These are phyloP conservation scores for Idaea straminata DNA, from an alignment of 2,888 invertebrate species.

Conservation along the genomic window DNA sequence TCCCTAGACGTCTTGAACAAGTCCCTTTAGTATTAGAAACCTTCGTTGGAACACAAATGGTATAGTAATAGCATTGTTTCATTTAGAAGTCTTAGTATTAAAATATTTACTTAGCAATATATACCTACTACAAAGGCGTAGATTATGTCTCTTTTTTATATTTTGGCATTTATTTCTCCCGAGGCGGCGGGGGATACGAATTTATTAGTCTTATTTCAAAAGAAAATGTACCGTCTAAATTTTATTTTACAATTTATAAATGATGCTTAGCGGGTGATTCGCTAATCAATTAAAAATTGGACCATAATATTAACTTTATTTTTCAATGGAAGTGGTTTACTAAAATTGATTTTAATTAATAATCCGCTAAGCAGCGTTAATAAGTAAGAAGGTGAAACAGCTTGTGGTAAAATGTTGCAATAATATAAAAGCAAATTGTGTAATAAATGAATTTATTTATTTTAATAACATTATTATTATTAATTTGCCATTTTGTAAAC, in stretches of 20 bases:
- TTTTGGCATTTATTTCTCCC: conserved; percentile 18
- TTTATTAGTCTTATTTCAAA: conserved; percentile 28
- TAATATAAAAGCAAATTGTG: neutral
- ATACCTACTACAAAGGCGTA: conserved; percentile 4
- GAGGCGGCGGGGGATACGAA: conserved; percentile 17
- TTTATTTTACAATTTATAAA: neutral
- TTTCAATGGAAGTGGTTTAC: too few species aligned
- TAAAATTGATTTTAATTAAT: too few species aligned
- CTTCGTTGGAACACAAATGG: neutral
- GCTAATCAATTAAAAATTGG: neutral
- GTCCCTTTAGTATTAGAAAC: too few species aligned
- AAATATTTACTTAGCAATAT: neutral
- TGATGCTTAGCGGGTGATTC: neutral
- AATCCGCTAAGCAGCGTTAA: too few species aligned
- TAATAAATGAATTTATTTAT: neutral
- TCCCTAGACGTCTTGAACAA: too few species aligned
- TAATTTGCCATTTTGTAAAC: neutral
- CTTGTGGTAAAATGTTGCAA: neutral
- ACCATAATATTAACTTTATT: too few species aligned
- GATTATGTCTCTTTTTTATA: conserved; percentile 11
- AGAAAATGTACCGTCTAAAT: neutral
- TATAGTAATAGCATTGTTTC: neutral
- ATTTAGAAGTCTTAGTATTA: neutral
- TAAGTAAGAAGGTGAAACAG: too few species aligned
- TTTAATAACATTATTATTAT: neutral